Percentiles rank a stretch among this genome's conserved stretches.
Conservation (phyloP, 2,888 invertebrate genomes). For the Patella ulyssiponensis region DNA sequence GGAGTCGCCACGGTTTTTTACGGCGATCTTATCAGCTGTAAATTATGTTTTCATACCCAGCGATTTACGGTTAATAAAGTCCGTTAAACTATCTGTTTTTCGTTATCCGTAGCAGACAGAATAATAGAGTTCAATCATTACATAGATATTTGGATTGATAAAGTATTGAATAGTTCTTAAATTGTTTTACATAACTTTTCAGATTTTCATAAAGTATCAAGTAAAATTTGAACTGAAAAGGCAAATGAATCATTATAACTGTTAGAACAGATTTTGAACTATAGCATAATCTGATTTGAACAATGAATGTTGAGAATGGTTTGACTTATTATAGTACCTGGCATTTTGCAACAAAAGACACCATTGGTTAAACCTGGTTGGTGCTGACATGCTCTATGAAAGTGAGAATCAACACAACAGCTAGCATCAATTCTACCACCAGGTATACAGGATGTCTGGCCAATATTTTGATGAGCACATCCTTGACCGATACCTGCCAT, state of each 20-base stretch:
- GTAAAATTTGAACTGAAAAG: no score
- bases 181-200: no score
- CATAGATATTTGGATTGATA: no score
- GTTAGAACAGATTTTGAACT: background rate
- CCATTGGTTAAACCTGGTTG: slow-evolving; percentile 54
- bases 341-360: slow-evolving; percentile 63
- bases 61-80: no score
- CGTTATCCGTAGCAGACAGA: no score
- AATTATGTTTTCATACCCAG: no score
- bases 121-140: no score
- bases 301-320: background rate
- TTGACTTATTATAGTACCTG: slow-evolving; percentile 45
- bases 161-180: no score
- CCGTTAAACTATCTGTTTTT: no score
- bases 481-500: slow-evolving; percentile 66
- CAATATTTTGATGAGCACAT: slow-evolving; percentile 64
- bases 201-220: no score
- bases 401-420: slow-evolving; percentile 68
- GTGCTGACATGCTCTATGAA: slow-evolving; percentile 63
- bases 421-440: slow-evolving; percentile 68
- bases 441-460: slow-evolving; percentile 66
- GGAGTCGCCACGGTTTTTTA: no score
- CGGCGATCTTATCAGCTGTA: no score
- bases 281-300: background rate
- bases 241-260: background rate